These are phyloP conservation scores for Drosophila kohkoa DNA, from an alignment of 1,140 invertebrate species.

Conservation along the genomic window DNA sequence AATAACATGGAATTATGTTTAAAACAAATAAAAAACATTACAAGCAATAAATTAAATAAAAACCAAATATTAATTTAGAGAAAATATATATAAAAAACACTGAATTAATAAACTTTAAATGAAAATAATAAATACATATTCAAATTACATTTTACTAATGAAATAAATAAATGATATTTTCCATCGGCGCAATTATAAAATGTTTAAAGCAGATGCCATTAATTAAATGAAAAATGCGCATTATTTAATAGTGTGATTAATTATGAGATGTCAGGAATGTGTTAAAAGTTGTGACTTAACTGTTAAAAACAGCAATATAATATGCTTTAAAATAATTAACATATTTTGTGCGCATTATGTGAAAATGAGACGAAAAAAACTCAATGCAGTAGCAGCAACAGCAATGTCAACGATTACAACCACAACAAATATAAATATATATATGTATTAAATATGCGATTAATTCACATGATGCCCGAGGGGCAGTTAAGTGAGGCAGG, in stretches of 20 bases:
- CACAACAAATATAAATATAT: slow-evolving; percentile 16
- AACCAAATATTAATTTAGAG: too few relatives aligned
- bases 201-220: background rate
- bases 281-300: slow-evolving; percentile 12
- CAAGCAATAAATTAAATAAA: too few relatives aligned
- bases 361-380: background rate
- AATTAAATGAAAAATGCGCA: slow-evolving; percentile 1
- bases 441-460: background rate
- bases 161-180: too few relatives aligned
- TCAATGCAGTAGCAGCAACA: background rate
- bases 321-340: slow-evolving; percentile 36
- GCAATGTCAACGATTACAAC: slow-evolving; percentile 8
- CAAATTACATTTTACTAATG: too few relatives aligned
- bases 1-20: too few relatives aligned
- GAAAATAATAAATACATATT: too few relatives aligned
- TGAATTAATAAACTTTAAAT: too few relatives aligned
- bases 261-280: slow-evolving; percentile 2
- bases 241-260: slow-evolving; percentile 5
- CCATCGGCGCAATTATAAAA: background rate
- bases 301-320: slow-evolving; percentile 6
- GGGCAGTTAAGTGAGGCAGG: background rate
- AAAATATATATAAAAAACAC: too few relatives aligned
- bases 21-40: too few relatives aligned
- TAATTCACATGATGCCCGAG: slow-evolving; percentile 7
- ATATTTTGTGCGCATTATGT: slow-evolving; percentile 44